Evolutionary conservation across 2,113 vertebrate species (phyloP).

Genomic region (Engraulis encrasicolus): DNA sequence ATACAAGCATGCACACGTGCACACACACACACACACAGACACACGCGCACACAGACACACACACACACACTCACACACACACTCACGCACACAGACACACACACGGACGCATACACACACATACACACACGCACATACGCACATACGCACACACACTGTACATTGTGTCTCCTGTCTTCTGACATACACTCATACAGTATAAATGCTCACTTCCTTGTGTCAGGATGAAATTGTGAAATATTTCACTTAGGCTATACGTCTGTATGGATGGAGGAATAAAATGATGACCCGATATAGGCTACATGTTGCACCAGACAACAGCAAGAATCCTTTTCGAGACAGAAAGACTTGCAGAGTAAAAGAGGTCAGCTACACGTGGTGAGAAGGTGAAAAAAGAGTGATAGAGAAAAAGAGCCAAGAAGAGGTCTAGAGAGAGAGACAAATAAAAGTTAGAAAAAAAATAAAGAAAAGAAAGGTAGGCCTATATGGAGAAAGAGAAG

Average conservation of each 20-base stretch:
- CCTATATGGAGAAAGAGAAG: too few species aligned
- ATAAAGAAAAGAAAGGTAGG: too few species aligned
- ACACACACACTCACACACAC: slow-evolving; percentile 13
- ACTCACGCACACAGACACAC: neutral
- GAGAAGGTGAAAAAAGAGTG: too few species aligned
- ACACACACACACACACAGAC: neutral
- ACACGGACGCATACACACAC: neutral
- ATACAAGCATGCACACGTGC: neutral
- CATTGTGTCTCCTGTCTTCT: too few species aligned
- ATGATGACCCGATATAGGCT: too few species aligned
- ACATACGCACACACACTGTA: neutral
- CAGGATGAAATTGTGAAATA: neutral
- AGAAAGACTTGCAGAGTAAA: too few species aligned
- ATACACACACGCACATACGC: neutral
- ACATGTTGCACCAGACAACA: too few species aligned
- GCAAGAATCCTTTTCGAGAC: too few species aligned
- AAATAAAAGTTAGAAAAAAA: too few species aligned
- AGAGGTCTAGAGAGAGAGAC: too few species aligned
- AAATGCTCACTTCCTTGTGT: neutral
- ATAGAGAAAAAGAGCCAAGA: too few species aligned
- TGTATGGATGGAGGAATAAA: neutral
- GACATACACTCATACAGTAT: neutral
- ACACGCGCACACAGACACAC: neutral
- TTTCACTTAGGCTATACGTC: neutral
- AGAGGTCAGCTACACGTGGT: too few species aligned